Evolutionary conservation across 2,888 invertebrate species (phyloP).

Genomic region (Lithodes maja): DNA sequence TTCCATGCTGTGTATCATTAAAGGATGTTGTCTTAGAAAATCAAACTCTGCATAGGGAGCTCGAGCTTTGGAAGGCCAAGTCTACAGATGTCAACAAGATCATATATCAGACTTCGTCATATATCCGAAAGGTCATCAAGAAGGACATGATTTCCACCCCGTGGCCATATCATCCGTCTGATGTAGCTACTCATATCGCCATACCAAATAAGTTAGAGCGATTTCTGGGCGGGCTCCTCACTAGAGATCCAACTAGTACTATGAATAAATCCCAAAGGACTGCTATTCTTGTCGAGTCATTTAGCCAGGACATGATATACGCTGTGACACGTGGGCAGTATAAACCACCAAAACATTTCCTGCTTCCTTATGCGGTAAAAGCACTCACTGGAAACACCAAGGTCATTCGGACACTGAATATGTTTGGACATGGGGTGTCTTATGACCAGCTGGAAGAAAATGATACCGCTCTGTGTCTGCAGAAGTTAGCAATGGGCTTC

Average conservation of each 20-base stretch:
- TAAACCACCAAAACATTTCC: slow-evolving; percentile 11
- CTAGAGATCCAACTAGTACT: slow-evolving; percentile 2
- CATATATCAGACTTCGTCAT: slow-evolving; percentile 7
- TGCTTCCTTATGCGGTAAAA: neutral
- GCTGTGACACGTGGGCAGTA: too few species aligned
- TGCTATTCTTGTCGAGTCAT: too few species aligned
- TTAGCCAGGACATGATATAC: too few species aligned
- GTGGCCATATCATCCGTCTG: slow-evolving; percentile 11
- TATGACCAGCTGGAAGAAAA: slow-evolving; percentile 22
- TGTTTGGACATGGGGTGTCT: slow-evolving; percentile 26
- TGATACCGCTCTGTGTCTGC: slow-evolving; percentile 29
- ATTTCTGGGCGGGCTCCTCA: slow-evolving; percentile 4
- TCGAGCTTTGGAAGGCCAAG: too few species aligned
- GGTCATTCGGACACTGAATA: slow-evolving; percentile 25
- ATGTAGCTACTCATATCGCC: neutral
- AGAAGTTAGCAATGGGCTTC: slow-evolving; percentile 42
- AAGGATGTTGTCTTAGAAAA: slow-evolving; percentile 1
- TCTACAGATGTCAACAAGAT: neutral
- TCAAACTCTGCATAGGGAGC: too few species aligned
- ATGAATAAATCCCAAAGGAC: neutral
- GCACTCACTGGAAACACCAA: slow-evolving; percentile 9
- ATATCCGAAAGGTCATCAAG: neutral
- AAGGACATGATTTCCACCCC: neutral
- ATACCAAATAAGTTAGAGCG: neutral
- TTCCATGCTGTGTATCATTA: too few species aligned